Evolutionary conservation across 1,140 invertebrate species (phyloP).

Genomic region (Panulirus ornatus): DNA sequence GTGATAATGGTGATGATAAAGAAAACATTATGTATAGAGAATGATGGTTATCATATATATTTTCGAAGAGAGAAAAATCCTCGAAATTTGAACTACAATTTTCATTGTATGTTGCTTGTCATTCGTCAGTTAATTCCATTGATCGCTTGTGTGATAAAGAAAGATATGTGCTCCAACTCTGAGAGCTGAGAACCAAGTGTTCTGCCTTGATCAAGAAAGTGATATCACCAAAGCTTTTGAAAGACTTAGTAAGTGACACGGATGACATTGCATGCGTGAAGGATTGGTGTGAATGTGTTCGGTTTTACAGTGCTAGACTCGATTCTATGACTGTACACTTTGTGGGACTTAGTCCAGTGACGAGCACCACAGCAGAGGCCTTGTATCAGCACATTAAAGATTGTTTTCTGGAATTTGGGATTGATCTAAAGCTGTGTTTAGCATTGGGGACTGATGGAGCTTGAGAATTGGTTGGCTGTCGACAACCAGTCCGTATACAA

Average conservation of each 20-base stretch:
- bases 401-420: conserved; percentile 36
- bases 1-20: too few species aligned
- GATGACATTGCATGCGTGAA: conserved; percentile 52
- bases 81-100: too few species aligned
- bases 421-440: conserved; percentile 44
- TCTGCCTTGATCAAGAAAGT: too few species aligned
- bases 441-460: conserved; percentile 55
- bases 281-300: conserved; percentile 48
- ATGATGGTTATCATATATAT: too few species aligned
- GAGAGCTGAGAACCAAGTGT: conserved; percentile 39
- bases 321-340: conserved; percentile 32
- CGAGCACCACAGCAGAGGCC: too few species aligned
- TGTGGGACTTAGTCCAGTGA: conserved; percentile 36
- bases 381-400: too few species aligned
- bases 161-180: conserved; percentile 23
- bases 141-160: too few species aligned
- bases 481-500: conserved; percentile 32
- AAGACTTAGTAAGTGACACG: conserved; percentile 32
- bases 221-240: conserved; percentile 31
- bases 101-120: too few species aligned
- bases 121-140: too few species aligned
- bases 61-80: too few species aligned
- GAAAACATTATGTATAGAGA: too few species aligned
- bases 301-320: conserved; percentile 17
- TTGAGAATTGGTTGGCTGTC: conserved; percentile 28